phyloP scores from a whole-genome alignment of 2,888 invertebrate genomes.

The Elmis aenea region DNA sequence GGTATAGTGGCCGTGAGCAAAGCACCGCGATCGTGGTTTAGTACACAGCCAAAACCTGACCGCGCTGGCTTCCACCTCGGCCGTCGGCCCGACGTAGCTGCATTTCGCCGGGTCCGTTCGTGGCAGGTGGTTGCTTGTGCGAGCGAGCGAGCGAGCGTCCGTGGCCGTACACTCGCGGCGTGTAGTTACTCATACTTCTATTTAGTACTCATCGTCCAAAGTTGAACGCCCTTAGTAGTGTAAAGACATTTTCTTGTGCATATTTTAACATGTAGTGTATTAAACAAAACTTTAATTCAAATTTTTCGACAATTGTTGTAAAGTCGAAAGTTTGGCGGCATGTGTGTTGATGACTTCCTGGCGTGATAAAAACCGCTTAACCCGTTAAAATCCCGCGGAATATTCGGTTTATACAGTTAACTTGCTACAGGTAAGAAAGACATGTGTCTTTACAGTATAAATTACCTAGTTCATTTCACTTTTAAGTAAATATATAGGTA shows the following conservation, averaged over 20 bases:
- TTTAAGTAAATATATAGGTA: too few species aligned
- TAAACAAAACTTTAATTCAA: conserved; percentile 6
- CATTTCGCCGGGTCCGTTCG: conserved; percentile 27
- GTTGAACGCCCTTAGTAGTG: conserved; percentile 29
- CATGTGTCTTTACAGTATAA: too few species aligned
- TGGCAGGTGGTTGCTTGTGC: conserved; percentile 29
- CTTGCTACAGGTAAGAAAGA: conserved; percentile 26
- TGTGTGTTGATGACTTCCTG: conserved; percentile 23
- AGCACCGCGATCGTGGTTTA: too few species aligned
- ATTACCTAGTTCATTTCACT: too few species aligned
- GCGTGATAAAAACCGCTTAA: conserved; percentile 17
- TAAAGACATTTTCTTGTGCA: conserved; percentile 24
- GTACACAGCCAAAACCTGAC: conserved; percentile 27
- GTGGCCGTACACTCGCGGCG: conserved; percentile 15
- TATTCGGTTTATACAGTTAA: conserved; percentile 22
- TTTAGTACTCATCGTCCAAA: conserved; percentile 28
- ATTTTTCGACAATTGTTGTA: too few species aligned
- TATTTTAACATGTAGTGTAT: too few species aligned
- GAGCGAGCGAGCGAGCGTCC: conserved; percentile 11
- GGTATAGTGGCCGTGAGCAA: too few species aligned
- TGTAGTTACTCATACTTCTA: conserved; percentile 18
- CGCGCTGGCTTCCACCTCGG: conserved; percentile 25
- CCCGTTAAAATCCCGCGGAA: conserved; percentile 21
- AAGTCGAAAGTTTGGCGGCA: too few species aligned
- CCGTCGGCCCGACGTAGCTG: conserved; percentile 25